Evolutionary conservation across 2,797 vertebrate genomes (phyloP), one percentile per base, ranked within the genome.

Genomic region (Eleutherodactylus coqui): DNA sequence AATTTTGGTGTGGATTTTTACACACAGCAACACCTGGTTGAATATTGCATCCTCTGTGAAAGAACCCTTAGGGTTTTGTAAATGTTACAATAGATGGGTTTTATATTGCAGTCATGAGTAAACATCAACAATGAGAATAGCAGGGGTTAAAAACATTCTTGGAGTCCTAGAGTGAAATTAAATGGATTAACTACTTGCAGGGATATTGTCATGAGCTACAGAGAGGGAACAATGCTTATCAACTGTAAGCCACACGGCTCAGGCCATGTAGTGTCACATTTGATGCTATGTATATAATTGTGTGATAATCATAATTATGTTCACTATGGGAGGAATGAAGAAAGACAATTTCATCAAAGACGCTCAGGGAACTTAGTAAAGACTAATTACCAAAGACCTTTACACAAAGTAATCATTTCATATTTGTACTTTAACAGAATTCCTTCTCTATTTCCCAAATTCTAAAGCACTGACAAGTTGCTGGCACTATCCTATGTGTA

Each of bases 111-210:
- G 91, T 90, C 88, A 89, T 89, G 70, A 82, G 27, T 69, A 85
- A 89, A 88, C 86, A 70, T 87, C 89, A 90, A 91, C 89, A 91
- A 92, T 89, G 89, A 88, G 64, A 88, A 77, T 88, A 88, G 84
- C 79, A 80, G 81, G 87, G 89, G 84, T 91, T 88, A 79, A 69
- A 87, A 87, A 88, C 89, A 92, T 92, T 90, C 90, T 89, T 85
- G 84, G 88, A 70, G 88, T 89, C 89, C 89, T 87, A 82, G 83
- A 89, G 91, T 88, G 89, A 91, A 88, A 90, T 89, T 91, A 91
- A 90, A 90, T 89, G 89, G 91, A 91, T 91, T 88, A 90, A 88
- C 90, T 91, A 82, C 34, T 55, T 10, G 5, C 27, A 41, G 17
- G 64, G 24, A 70, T 82, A 55, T 55, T 53, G 53, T 43, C n/a